phyloP scores from a whole-genome alignment of 2,888 invertebrate genomes.

The Syrista parreyssii region DNA sequence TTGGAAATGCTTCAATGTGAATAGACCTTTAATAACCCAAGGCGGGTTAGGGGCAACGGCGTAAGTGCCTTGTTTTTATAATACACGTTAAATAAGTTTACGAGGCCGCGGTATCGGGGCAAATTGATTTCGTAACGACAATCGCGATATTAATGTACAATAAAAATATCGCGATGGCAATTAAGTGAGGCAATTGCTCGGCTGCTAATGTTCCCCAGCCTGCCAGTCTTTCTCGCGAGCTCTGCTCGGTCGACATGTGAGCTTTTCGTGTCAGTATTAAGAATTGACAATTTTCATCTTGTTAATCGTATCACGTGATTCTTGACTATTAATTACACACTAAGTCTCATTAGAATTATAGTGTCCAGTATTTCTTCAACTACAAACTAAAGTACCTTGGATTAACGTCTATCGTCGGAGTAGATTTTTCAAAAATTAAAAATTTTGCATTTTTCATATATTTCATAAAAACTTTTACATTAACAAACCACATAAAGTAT shows the following conservation, averaged over 20 bases:
- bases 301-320: background rate
- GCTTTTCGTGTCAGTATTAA: background rate
- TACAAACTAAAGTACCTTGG: background rate
- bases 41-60: conserved; percentile 3
- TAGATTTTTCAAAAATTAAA: background rate
- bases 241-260: conserved; percentile 7
- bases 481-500: background rate
- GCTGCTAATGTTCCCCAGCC: conserved; percentile 21
- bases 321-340: background rate
- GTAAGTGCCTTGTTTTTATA: conserved; percentile 44
- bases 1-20: background rate
- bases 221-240: conserved; percentile 35
- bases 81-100: conserved; percentile 53
- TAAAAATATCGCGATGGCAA: conserved; percentile 47
- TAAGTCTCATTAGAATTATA: background rate
- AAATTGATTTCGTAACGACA: conserved; percentile 53
- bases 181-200: conserved; percentile 37
- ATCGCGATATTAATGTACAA: conserved; percentile 49
- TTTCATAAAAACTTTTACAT: background rate
- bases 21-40: background rate
- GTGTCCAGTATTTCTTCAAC: background rate
- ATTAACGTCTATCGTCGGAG: background rate
- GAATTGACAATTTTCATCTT: background rate
- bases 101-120: conserved; percentile 45
- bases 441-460: background rate